A percentile compares a stretch with the other conserved stretches of the same genome.
Evolutionary conservation across 2,888 invertebrate species (phyloP).

Genomic region (Erebia ligea): DNA sequence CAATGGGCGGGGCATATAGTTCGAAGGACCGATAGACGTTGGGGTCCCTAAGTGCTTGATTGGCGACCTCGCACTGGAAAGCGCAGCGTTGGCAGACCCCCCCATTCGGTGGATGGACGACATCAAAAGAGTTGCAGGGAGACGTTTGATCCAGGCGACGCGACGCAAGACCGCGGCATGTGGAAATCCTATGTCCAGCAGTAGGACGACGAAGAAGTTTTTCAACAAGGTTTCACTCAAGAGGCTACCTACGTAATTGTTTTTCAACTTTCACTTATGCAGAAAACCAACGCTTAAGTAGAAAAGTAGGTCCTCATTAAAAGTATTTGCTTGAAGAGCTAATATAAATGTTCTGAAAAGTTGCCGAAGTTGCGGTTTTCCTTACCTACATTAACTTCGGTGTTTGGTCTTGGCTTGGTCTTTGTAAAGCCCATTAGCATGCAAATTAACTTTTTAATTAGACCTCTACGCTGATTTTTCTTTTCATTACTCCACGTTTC

Average conservation of each 20-base stretch:
- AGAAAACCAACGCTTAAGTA: background rate
- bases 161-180: too few relatives aligned
- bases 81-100: too few relatives aligned
- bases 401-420: conserved; percentile 3
- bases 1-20: too few relatives aligned
- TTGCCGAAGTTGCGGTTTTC: conserved; percentile 7
- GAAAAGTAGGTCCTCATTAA: conserved; percentile 17
- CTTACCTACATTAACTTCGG: conserved; percentile 3
- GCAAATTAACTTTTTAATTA: conserved; percentile 20
- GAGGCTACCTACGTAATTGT: background rate
- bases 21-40: too few relatives aligned
- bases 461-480: background rate
- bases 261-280: background rate
- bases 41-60: too few relatives aligned
- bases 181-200: too few relatives aligned
- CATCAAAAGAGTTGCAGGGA: too few relatives aligned
- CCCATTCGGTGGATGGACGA: too few relatives aligned
- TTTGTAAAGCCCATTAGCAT: conserved; percentile 9
- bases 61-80: too few relatives aligned
- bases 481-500: background rate
- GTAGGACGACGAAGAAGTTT: too few relatives aligned
- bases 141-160: too few relatives aligned
- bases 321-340: conserved; percentile 13
- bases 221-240: too few relatives aligned
- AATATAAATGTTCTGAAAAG: conserved; percentile 6